phyloP scores from a whole-genome alignment of 2,888 invertebrate species.

The Drosophila ochracea region DNA sequence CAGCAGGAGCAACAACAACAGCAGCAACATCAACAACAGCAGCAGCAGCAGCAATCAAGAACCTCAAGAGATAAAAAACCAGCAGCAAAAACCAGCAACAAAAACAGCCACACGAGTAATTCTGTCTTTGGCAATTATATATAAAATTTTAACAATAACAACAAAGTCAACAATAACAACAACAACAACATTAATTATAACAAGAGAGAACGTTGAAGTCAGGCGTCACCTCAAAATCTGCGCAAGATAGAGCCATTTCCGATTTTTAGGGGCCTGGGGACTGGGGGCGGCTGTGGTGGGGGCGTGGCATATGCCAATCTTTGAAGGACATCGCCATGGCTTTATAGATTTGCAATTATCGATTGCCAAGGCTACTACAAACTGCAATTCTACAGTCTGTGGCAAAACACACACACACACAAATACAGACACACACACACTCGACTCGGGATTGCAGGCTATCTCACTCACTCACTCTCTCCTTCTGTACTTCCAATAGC shows the following conservation, averaged over 20 bases:
- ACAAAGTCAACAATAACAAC: not conserved
- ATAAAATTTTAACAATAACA: constrained; percentile 10
- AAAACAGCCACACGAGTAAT: not conserved
- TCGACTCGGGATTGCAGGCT: not conserved
- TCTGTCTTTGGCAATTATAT: constrained; percentile 10
- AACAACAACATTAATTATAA: not conserved
- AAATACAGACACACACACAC: not conserved
- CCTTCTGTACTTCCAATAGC: constrained; percentile 10
- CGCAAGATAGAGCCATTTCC: not conserved
- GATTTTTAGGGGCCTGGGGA: not conserved
- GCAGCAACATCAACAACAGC: constrained; percentile 12
- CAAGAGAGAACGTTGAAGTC: not conserved
- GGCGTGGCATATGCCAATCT: not conserved
- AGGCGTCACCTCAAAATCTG: not conserved
- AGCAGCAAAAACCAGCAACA: not conserved
- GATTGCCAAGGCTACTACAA: not conserved
- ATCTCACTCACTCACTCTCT: not conserved
- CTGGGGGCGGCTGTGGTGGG: not conserved
- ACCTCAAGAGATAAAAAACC: constrained; percentile 19
- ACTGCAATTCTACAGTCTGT: constrained; percentile 16
- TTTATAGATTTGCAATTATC: not conserved
- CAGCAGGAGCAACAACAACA: constrained; percentile 21
- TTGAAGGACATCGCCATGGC: not conserved
- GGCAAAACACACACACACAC: not conserved
- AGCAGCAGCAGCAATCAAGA: constrained; percentile 13